Conservation (phyloP, 2,888 invertebrate genomes). For the Cistogaster globosa region DNA sequence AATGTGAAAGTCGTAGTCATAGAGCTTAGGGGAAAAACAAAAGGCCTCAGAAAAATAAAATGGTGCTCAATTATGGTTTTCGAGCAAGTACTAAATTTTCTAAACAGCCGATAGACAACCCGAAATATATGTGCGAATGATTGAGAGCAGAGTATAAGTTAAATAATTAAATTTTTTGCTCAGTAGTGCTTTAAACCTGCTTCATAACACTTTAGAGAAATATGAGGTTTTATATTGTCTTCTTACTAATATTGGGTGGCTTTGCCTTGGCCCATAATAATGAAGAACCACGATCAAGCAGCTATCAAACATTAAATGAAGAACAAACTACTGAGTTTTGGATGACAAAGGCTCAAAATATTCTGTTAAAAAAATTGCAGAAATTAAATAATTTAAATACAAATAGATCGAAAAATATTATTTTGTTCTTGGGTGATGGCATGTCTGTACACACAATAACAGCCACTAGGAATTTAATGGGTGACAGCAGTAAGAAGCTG, state of each 20-base stretch:
- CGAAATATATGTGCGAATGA: too few relatives aligned
- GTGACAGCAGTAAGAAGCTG: constrained; percentile 86
- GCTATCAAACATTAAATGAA: not conserved
- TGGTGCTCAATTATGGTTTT: constrained; percentile 84
- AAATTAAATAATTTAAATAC: constrained; percentile 45
- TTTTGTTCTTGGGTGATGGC: constrained; percentile 89
- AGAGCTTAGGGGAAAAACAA: too few relatives aligned
- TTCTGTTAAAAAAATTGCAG: constrained; percentile 58
- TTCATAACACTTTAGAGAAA: not conserved
- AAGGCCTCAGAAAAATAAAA: too few relatives aligned
- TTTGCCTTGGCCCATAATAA: not conserved
- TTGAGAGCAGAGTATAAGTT: constrained; percentile 45
- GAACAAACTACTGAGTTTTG: constrained; percentile 70
- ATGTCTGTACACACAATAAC: constrained; percentile 89
- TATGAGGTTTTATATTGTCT: constrained; percentile 17
- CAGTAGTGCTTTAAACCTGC: constrained; percentile 6
- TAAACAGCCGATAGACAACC: too few relatives aligned
- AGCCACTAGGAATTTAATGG: constrained; percentile 86
- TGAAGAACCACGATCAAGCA: not conserved
- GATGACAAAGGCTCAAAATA: constrained; percentile 63
- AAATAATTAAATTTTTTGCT: not conserved
- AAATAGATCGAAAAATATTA: constrained; percentile 85
- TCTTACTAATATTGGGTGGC: not conserved
- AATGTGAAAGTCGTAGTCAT: too few relatives aligned
- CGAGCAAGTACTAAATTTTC: constrained; percentile 84